A percentile compares a stretch with the other conserved stretches of the same genome.
Conservation (phyloP, 2,113 vertebrate species). For the Sminthopsis crassicaudata region DNA sequence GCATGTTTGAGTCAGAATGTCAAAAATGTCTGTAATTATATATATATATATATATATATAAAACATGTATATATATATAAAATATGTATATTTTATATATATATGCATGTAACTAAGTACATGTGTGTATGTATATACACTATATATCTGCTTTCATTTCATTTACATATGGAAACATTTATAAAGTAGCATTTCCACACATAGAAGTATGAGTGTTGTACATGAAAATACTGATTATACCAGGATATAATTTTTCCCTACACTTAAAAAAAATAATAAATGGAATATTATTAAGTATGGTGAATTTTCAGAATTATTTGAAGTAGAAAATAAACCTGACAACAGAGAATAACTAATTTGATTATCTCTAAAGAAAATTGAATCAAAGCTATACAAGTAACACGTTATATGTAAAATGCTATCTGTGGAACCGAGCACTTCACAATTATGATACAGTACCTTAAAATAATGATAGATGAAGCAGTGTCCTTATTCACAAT, state of each 20-base stretch:
- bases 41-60: too few relatives aligned
- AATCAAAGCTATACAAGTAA: background rate
- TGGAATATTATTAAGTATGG: background rate
- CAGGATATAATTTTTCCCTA: background rate
- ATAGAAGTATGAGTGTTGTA: background rate
- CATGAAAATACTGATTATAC: background rate
- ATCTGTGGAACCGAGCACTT: slow-evolving; percentile 38
- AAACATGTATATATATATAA: too few relatives aligned
- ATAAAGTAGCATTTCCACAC: background rate
- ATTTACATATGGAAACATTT: background rate
- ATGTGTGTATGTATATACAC: background rate
- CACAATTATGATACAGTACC: slow-evolving; percentile 17
- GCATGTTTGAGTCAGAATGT: background rate
- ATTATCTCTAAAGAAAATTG: background rate
- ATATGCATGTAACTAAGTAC: background rate
- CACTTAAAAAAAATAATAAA: background rate
- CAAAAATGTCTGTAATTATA: background rate
- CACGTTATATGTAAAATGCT: background rate
- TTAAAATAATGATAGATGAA: slow-evolving; percentile 56
- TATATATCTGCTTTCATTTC: background rate
- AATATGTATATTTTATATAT: too few relatives aligned
- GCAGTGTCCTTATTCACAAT: slow-evolving; percentile 36
- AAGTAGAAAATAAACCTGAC: slow-evolving; percentile 19
- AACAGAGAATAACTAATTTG: background rate
- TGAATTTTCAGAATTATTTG: background rate